Evolutionary conservation across 1,140 invertebrate genomes (phyloP).

Genomic region (Berghia stephanieae): DNA sequence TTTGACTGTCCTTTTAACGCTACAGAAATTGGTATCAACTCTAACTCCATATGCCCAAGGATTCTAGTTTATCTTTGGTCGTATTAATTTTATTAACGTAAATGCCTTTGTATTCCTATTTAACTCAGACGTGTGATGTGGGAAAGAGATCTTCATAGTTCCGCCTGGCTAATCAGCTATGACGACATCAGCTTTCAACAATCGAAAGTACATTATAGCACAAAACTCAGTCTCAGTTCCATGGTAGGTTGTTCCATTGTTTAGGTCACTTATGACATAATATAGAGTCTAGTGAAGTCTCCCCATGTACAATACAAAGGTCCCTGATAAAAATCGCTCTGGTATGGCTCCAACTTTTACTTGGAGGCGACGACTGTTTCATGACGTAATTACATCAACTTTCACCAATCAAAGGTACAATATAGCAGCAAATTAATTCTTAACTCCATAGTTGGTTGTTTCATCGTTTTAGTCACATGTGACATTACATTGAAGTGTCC

Average conservation of each 20-base stretch:
- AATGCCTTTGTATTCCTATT: too few relatives aligned
- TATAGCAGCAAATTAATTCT: constrained; percentile 15
- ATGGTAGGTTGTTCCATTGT: constrained; percentile 27
- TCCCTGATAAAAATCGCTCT: too few relatives aligned
- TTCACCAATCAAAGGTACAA: constrained; percentile 4
- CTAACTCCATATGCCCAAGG: too few relatives aligned
- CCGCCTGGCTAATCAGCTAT: constrained; percentile 38
- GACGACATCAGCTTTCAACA: constrained; percentile 38
- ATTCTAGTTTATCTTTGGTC: too few relatives aligned
- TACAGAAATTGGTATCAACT: too few relatives aligned
- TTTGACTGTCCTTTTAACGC: too few relatives aligned
- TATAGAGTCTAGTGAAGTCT: neutral
- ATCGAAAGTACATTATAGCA: neutral
- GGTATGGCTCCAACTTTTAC: too few relatives aligned
- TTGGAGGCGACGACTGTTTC: too few relatives aligned
- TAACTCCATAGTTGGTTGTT: constrained; percentile 33
- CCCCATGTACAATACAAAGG: too few relatives aligned
- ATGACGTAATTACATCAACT: constrained; percentile 41
- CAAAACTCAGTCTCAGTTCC: constrained; percentile 22
- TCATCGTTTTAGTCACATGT: neutral
- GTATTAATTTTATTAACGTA: too few relatives aligned
- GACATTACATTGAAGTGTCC: neutral
- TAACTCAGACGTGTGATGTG: constrained; percentile 27
- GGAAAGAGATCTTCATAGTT: constrained; percentile 39
- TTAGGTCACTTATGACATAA: neutral